phyloP scores from a whole-genome alignment of 2,113 vertebrate species.

The Onychorhynchus coronatus region DNA sequence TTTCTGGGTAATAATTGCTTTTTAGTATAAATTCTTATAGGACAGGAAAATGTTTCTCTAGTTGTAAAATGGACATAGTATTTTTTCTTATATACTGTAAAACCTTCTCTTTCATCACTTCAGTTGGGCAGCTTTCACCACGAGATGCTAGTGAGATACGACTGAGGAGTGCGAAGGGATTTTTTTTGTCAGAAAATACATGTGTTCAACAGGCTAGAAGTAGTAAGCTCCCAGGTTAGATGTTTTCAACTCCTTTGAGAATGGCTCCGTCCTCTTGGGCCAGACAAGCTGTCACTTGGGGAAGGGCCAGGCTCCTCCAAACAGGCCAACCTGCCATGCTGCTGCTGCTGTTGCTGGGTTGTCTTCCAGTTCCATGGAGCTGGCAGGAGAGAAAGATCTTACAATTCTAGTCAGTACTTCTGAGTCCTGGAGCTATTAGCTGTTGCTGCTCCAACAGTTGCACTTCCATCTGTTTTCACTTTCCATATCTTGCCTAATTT shows the following conservation, averaged over 20 bases:
- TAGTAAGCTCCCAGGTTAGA: neutral
- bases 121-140: neutral
- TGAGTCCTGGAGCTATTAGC: neutral
- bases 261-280: neutral
- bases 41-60: neutral
- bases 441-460: neutral
- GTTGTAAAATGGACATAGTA: neutral
- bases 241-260: neutral
- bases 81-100: neutral
- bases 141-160: neutral
- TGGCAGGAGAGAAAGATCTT: neutral
- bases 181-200: neutral
- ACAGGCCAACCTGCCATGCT: neutral
- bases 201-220: neutral
- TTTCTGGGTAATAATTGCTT: neutral
- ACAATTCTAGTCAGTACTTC: neutral
- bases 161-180: accelerated
- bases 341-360: neutral
- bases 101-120: neutral
- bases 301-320: neutral
- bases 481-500: conserved; percentile 12
- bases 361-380: neutral
- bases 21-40: neutral
- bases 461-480: conserved; percentile 35
- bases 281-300: neutral